Conservation (phyloP, 2,113 vertebrate species). For the Cololabis saira region DNA sequence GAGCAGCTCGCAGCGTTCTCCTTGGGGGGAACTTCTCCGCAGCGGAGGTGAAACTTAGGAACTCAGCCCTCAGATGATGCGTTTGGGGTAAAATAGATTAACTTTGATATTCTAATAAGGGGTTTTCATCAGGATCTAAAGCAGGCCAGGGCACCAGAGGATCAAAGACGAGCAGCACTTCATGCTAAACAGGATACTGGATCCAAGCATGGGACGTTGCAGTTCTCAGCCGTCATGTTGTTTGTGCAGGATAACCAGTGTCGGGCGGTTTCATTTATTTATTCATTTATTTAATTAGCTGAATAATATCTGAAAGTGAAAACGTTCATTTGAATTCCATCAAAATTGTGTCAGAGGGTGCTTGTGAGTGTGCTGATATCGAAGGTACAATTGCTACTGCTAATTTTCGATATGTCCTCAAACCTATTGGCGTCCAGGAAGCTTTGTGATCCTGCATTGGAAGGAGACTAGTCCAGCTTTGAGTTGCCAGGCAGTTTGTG, state of each 20-base stretch:
- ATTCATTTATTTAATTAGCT: too few relatives aligned
- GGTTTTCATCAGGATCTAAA: slow-evolving; percentile 45
- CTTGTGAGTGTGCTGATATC: too few relatives aligned
- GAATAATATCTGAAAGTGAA: too few relatives aligned
- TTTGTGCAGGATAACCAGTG: slow-evolving; percentile 21
- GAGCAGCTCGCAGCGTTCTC: slow-evolving; percentile 4
- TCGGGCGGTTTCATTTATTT: slow-evolving; percentile 24
- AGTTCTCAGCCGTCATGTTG: neutral
- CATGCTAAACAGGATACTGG: slow-evolving; percentile 37
- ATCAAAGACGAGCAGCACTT: slow-evolving; percentile 44
- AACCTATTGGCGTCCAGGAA: too few relatives aligned
- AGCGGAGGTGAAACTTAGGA: slow-evolving; percentile 11
- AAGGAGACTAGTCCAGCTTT: too few relatives aligned
- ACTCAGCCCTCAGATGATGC: slow-evolving; percentile 18
- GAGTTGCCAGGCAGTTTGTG: too few relatives aligned
- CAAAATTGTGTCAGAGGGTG: too few relatives aligned
- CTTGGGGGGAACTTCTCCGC: slow-evolving; percentile 9
- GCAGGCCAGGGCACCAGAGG: slow-evolving; percentile 50
- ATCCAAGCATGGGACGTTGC: slow-evolving; percentile 5
- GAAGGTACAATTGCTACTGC: too few relatives aligned
- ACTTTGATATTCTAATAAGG: slow-evolving; percentile 66
- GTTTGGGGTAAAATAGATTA: slow-evolving; percentile 51
- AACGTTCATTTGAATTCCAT: too few relatives aligned
- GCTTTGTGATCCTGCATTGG: too few relatives aligned
- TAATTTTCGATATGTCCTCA: too few relatives aligned